phyloP scores from a whole-genome alignment of 2,888 invertebrate species.

The Orthosia incerta region DNA sequence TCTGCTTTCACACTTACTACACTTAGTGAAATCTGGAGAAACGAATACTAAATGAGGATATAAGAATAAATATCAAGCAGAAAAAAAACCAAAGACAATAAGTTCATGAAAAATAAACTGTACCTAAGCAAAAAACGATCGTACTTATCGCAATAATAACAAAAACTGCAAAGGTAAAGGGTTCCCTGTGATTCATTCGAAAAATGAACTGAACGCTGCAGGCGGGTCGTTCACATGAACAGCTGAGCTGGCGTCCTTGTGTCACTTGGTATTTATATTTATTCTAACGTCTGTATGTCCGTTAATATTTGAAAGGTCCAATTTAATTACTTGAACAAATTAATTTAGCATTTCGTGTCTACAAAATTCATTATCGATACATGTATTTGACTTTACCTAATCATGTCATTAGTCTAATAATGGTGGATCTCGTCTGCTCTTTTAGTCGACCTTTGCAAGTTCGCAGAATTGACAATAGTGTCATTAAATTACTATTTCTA shows the following conservation, averaged over 20 bases:
- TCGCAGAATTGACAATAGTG: conserved; percentile 3
- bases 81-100: conserved; percentile 10
- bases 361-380: conserved; percentile 20
- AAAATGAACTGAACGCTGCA: conserved; percentile 59
- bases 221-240: conserved; percentile 74
- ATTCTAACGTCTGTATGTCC: conserved; percentile 16
- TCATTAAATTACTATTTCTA: conserved; percentile 3
- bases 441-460: conserved; percentile 6
- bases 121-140: conserved; percentile 7
- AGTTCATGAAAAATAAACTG: conserved; percentile 20
- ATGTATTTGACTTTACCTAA: not conserved
- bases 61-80: not conserved
- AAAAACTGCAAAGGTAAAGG: conserved; percentile 55
- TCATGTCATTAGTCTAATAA: conserved; percentile 19
- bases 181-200: conserved; percentile 66
- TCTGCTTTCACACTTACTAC: conserved; percentile 2
- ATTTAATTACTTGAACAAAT: conserved; percentile 11
- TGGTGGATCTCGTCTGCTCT: not conserved
- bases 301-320: conserved; percentile 19
- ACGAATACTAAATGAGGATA: no score
- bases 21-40: not conserved
- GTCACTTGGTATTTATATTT: conserved; percentile 42
- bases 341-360: not conserved
- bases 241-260: conserved; percentile 73
- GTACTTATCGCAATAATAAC: conserved; percentile 5